Percentiles rank a stretch among this genome's conserved stretches.
These are phyloP conservation scores for Epizoanthus illoricatus DNA, from an alignment of 92 coral and sea anemone genomes.

Conservation along the genomic window DNA sequence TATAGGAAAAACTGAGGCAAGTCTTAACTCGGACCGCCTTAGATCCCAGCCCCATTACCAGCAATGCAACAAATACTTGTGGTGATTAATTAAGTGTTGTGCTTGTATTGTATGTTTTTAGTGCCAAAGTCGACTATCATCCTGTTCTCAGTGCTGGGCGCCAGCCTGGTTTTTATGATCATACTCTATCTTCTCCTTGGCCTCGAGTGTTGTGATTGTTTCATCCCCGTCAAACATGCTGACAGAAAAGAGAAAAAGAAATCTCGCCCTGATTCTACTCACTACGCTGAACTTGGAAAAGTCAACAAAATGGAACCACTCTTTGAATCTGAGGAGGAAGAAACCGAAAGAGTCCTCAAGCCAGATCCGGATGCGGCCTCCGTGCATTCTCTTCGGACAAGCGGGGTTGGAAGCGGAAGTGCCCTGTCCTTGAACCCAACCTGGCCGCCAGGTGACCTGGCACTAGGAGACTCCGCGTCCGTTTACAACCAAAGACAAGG, in stretches of 20 bases:
- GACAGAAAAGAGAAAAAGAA: not conserved
- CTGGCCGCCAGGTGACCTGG: constrained; percentile 28
- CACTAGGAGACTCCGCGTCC: constrained; percentile 34
- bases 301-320: constrained; percentile 17
- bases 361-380: constrained; percentile 1
- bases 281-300: constrained; percentile 15
- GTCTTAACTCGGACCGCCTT: too few species aligned
- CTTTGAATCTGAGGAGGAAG: constrained; percentile 35
- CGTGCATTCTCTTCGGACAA: constrained; percentile 7
- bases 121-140: constrained; percentile 33
- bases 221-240: not conserved
- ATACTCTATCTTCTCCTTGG: constrained; percentile 16
- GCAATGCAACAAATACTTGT: too few species aligned
- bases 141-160: constrained; percentile 24
- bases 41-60: too few species aligned
- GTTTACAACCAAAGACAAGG: constrained; percentile 8
- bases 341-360: not conserved
- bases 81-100: not conserved
- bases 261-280: constrained; percentile 10
- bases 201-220: constrained; percentile 1
- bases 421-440: constrained; percentile 8
- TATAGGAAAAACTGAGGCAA: too few species aligned
- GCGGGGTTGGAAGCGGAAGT: constrained; percentile 31
- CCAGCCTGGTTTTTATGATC: constrained; percentile 5
- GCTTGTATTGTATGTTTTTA: constrained; percentile 2